Evolutionary conservation across 2,797 vertebrate species (phyloP).

Genomic region (Trematomus bernacchii): DNA sequence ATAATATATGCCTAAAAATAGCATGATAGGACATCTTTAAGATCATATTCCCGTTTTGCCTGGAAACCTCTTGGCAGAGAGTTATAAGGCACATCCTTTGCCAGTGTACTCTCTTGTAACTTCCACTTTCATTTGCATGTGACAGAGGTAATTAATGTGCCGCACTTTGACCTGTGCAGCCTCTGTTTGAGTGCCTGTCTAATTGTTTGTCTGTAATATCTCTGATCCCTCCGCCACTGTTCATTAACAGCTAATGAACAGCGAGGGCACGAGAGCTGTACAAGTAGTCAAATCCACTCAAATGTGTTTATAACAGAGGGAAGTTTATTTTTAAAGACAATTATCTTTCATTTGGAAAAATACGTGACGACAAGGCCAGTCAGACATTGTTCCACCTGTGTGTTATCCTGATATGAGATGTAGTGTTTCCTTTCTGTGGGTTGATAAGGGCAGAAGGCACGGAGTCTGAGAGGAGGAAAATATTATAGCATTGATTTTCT

Average conservation of each 20-base stretch:
- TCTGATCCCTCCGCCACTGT: constrained; percentile 73
- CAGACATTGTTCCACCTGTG: constrained; percentile 5
- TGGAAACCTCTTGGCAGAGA: constrained; percentile 32
- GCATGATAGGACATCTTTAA: too few relatives aligned
- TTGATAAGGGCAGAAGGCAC: not conserved
- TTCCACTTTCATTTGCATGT: constrained; percentile 50
- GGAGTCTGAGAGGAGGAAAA: not conserved
- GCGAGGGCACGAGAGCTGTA: constrained; percentile 49
- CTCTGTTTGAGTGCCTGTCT: constrained; percentile 57
- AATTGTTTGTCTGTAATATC: constrained; percentile 69
- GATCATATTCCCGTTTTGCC: not conserved
- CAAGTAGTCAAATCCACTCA: constrained; percentile 62
- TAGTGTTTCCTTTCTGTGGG: not conserved
- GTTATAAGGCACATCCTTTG: constrained; percentile 3
- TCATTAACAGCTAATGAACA: constrained; percentile 81
- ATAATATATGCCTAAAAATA: too few relatives aligned
- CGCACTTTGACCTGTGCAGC: constrained; percentile 60
- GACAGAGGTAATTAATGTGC: constrained; percentile 66
- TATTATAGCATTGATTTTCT: not conserved
- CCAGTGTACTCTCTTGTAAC: constrained; percentile 25
- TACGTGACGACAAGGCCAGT: not conserved
- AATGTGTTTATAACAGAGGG: constrained; percentile 51
- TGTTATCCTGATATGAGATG: constrained; percentile 2
- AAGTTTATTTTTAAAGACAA: constrained; percentile 23
- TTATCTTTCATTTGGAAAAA: constrained; percentile 13